Evolutionary conservation across 1,140 invertebrate species (phyloP).

Genomic region (Drosophila teissieri): DNA sequence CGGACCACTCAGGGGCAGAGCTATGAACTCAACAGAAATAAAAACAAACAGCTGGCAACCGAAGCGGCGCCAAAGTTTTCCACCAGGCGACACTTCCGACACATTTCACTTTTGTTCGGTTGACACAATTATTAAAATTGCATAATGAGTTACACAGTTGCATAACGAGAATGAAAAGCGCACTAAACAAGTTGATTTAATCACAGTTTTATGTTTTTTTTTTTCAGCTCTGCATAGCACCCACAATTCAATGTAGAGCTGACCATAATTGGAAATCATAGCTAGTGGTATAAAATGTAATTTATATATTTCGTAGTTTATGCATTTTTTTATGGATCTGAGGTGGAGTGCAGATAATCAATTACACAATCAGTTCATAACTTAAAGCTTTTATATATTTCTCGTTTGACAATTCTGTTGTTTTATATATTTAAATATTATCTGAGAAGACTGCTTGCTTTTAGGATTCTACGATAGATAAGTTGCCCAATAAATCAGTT

Average conservation of each 20-base stretch:
- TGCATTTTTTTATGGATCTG: background rate
- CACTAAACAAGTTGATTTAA: conserved; percentile 1
- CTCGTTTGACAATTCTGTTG: too few relatives aligned
- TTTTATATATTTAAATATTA: background rate
- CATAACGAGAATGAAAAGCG: conserved; percentile 33
- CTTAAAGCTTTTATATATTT: too few relatives aligned
- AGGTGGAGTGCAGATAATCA: too few relatives aligned
- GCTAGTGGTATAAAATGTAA: background rate
- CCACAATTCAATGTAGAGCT: background rate
- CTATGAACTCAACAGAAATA: conserved; percentile 10
- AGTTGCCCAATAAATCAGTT: conserved; percentile 20
- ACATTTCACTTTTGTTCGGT: conserved; percentile 57
- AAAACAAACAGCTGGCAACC: conserved; percentile 15
- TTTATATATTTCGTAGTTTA: background rate
- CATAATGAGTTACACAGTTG: conserved; percentile 36
- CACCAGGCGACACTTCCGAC: conserved; percentile 53
- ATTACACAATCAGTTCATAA: too few relatives aligned
- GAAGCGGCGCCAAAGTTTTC: conserved; percentile 49
- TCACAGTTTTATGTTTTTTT: background rate
- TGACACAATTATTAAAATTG: conserved; percentile 47
- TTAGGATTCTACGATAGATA: background rate
- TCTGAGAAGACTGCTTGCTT: background rate
- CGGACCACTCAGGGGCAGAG: conserved; percentile 28
- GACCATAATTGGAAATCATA: background rate
- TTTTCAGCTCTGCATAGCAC: conserved; percentile 13